Base-by-base conservation (phyloP, 2,113 vertebrate species). In the Ptyas mucosa region DNA sequence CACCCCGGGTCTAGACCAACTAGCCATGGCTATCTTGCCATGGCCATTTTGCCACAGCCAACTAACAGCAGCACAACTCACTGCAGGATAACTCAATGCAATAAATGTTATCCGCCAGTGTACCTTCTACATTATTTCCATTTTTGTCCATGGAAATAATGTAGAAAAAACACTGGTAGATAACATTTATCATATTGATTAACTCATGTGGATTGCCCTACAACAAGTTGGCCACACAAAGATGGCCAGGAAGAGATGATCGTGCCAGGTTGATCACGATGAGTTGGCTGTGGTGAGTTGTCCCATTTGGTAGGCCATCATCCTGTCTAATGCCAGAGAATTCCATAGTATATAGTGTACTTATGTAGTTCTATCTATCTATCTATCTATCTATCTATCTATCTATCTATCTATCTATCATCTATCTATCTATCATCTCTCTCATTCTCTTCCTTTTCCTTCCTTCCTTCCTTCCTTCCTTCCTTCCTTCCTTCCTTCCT, bases 401-500 rank as follows among this genome's bases (percentile, higher is more conserved):
- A 23, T 57, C 55, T 18, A 3, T 54, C 53, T 53, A 46, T 46
- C 46, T 46, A 53, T 15, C 52, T 1, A 53, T 53, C 52, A 11
- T 53, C 52, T 14, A 6, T 21, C 18, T 6, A 6, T 57, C 55
- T 12, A 54, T 55, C 5, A 5, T 55, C 51, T 52, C 9, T 52
- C 10, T 21, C 1, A 21, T 5, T 55, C 0, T 55, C 54, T 21
- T 0, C 21, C 18, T 21, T 0, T 61, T 24, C 11, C 1, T 61
- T 8, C 2, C 57, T 43, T 43, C 43, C 43, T 43, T 43, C 43
- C 43, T 43, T 43, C 43, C 43, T 43, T 43, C 43, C 43, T 43
- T 43, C 2, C 43, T 43, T 43, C 43, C 43, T 43, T 43, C 43
- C 3, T 43, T 43, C 43, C 43, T 43, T 43, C 4, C 43, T 43